Evolutionary conservation across 2,113 vertebrate genomes (phyloP).

Genomic region (Nerophis lumbriciformis): DNA sequence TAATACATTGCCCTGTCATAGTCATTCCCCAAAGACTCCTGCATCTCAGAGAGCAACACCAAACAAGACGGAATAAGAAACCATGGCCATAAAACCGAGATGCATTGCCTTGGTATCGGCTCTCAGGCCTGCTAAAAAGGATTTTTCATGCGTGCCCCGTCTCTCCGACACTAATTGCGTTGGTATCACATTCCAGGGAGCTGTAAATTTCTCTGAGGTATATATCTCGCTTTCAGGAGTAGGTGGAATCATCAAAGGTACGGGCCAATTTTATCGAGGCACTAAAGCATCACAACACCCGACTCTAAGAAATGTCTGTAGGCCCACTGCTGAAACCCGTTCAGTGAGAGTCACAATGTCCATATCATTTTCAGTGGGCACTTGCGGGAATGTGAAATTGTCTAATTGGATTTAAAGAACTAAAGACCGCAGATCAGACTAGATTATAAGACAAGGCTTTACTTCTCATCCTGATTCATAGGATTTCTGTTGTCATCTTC

Average conservation of each 20-base stretch:
- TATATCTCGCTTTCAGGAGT: conserved; percentile 58
- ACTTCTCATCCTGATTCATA: conserved; percentile 10
- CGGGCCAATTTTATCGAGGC: conserved; percentile 53
- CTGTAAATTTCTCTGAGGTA: conserved; percentile 68
- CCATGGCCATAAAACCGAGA: conserved; percentile 63
- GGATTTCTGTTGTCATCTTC: conserved; percentile 8
- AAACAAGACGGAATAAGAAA: conserved; percentile 71
- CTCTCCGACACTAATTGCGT: conserved; percentile 74
- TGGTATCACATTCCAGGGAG: conserved; percentile 69
- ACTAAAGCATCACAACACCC: conserved; percentile 55
- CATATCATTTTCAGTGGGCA: not conserved
- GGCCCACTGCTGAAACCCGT: conserved; percentile 38
- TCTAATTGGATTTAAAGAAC: not conserved
- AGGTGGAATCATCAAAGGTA: conserved; percentile 54
- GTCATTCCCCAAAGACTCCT: conserved; percentile 56
- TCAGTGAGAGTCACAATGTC: conserved; percentile 10
- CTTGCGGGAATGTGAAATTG: not conserved
- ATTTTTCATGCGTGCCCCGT: conserved; percentile 70
- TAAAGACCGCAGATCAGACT: not conserved
- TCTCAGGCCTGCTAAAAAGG: conserved; percentile 54
- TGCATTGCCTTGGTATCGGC: conserved; percentile 67
- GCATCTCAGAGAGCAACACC: conserved; percentile 57
- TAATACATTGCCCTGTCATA: conserved; percentile 66
- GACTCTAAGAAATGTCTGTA: conserved; percentile 35
- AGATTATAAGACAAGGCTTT: not conserved